phyloP scores from a whole-genome alignment of 2,797 vertebrate genomes.

The Ficedula albicollis region DNA sequence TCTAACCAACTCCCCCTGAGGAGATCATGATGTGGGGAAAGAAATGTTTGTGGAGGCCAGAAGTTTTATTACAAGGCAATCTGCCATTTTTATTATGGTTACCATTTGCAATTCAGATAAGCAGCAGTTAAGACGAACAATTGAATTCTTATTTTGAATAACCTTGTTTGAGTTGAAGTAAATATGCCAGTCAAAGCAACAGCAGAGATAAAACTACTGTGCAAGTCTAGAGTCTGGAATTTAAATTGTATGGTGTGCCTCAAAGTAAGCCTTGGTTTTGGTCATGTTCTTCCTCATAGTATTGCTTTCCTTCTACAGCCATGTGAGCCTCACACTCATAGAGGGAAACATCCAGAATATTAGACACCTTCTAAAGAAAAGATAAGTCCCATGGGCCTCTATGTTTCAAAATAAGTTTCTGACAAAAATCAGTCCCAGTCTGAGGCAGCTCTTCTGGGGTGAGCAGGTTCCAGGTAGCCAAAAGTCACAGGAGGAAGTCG shows the following conservation, averaged over 20 bases:
- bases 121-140: not conserved
- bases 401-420: not conserved
- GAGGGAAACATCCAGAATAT: not conserved
- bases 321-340: not conserved
- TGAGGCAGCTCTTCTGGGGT: not conserved
- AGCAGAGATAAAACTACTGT: not conserved
- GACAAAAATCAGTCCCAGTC: not conserved
- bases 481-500: not conserved
- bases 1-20: slow-evolving; percentile 77
- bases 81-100: slow-evolving; percentile 25
- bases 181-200: not conserved
- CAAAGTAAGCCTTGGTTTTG: not conserved
- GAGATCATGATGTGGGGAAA: slow-evolving; percentile 76
- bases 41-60: not conserved
- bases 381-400: not conserved
- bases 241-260: not conserved
- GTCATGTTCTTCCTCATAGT: not conserved
- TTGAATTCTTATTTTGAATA: not conserved
- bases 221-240: not conserved
- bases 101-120: not conserved
- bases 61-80: not conserved
- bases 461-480: not conserved
- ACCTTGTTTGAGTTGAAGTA: not conserved
- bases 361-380: not conserved
- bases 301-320: not conserved